Base-by-base conservation (phyloP, 92 coral and sea anemone species). In the Epizoanthus stellaris region DNA sequence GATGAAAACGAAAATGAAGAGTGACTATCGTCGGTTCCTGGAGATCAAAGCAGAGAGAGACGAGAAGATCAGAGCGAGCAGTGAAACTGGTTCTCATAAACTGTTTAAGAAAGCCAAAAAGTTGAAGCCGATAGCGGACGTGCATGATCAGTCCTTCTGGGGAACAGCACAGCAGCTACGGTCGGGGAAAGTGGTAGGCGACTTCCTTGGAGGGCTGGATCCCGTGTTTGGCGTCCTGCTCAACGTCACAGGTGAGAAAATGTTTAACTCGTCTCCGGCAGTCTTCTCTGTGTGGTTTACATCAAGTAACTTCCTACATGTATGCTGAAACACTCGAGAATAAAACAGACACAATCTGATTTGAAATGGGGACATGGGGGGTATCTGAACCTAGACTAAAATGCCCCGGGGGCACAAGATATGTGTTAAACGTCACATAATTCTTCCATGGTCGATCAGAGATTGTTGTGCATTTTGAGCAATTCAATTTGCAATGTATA, bases 131-230 rank as follows among this genome's bases (percentile, higher is more conserved):
- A 79, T 79, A 20, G 83, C 83, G 1, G 70, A 79, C n/a, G 67
- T 79, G 19, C 83, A 45, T 4, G 83, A 79, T 45, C 38, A 79
- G 49, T 62, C 70, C 9, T 90, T 90, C 56, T 90, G 93, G 93
- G 93, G 93, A 4, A 82, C 93, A 6, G 67, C 90, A 6, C 93
- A 90, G 57, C 93, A 90, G 43, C 85, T 90, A 7, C 80, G 93
- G 40, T 86, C 90, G 14, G 93, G 93, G 0, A 90, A 90, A 62
- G 86, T 90, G 6, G 87, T 90, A 16, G 87, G 54, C 5, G 93
- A 90, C 59, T 81, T 90, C 84, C 70, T 90, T 5, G 90, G 93
- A 1, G 93, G 90, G 20, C 72, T 90, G 9, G 93, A 90, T 61
- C 93, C 93, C 2, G 87, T 90, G 36, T 90, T 86, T 70, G 93